A percentile compares a stretch with the other conserved stretches of the same genome.
phyloP scores from a whole-genome alignment of 2,113 vertebrate genomes.

The Actenoides lindsayi region DNA sequence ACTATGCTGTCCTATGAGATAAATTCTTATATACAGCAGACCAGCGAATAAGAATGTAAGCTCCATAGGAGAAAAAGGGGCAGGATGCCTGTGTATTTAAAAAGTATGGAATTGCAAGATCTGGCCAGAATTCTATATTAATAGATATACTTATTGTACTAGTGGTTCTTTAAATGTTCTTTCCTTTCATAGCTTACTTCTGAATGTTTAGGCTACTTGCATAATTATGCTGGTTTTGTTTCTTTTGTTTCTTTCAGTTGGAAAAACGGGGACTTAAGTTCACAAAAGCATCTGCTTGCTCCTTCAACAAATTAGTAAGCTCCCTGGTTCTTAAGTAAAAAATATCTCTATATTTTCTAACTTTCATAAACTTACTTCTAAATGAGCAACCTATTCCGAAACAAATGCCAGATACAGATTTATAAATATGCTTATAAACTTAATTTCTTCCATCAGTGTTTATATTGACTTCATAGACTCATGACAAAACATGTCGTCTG shows the following conservation, averaged over 20 bases:
- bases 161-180: background rate
- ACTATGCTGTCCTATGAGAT: background rate
- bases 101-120: background rate
- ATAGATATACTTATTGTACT: background rate
- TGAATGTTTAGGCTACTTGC: background rate
- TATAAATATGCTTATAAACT: background rate
- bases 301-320: background rate
- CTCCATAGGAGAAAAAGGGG: background rate
- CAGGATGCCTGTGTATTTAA: background rate
- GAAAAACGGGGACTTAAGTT: background rate
- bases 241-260: background rate
- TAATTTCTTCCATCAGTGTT: background rate
- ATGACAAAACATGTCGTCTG: background rate
- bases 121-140: background rate
- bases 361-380: background rate
- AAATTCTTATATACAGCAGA: background rate
- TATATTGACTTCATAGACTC: background rate
- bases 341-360: background rate
- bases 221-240: background rate
- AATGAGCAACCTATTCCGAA: background rate
- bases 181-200: background rate
- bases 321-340: background rate
- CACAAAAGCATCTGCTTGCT: fast-evolving
- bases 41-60: background rate
- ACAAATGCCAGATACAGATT: background rate